phyloP scores from a whole-genome alignment of 2,888 invertebrate species.

The Schizaphis graminum region DNA sequence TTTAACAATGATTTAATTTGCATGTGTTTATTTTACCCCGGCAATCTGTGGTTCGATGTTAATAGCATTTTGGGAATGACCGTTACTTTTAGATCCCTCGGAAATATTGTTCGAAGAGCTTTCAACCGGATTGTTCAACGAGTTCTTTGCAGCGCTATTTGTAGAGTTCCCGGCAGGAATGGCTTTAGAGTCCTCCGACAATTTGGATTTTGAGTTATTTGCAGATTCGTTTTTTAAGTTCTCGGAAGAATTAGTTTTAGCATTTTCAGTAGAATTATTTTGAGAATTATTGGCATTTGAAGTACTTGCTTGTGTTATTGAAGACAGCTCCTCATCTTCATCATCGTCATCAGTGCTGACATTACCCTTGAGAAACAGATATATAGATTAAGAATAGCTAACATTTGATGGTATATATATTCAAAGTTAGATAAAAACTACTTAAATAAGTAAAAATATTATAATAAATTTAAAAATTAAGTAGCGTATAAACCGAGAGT shows the following conservation, averaged over 20 bases:
- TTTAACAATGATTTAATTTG: not conserved
- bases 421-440: not conserved
- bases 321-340: not conserved
- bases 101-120: not conserved
- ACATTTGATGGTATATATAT: not conserved
- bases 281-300: not conserved
- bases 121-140: not conserved
- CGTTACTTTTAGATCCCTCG: not conserved
- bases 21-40: slow-evolving; percentile 26
- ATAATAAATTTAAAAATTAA: too few relatives aligned
- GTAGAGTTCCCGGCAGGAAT: not conserved
- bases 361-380: not conserved
- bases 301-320: not conserved
- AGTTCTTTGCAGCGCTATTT: not conserved
- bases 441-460: too few relatives aligned
- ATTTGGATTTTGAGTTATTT: not conserved
- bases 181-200: not conserved
- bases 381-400: not conserved
- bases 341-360: not conserved
- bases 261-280: not conserved
- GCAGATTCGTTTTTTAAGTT: not conserved
- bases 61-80: not conserved
- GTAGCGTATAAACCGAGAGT: too few relatives aligned
- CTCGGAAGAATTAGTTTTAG: not conserved
- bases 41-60: slow-evolving; percentile 1